Base-by-base conservation (phyloP, 2,797 vertebrate genomes). In the Syngnathus acus region DNA sequence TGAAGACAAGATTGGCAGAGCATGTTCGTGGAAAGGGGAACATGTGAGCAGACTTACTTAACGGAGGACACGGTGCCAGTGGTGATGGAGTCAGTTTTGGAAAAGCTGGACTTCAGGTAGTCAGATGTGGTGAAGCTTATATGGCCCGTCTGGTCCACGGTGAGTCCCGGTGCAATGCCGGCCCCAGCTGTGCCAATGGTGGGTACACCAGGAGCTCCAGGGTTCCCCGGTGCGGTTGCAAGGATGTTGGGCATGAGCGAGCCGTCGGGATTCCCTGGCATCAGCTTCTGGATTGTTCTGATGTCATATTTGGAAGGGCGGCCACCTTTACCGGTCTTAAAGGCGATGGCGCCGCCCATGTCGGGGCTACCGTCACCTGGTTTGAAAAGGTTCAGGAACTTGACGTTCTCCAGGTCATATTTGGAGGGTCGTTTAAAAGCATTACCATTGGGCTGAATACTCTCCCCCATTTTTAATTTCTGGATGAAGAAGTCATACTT, bases 401-500 rank as follows among this genome's bases (percentile, higher is more conserved):
- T 98, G 84, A 99, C 95, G 0, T 99, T 99, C 79, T 99, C 97
- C 73, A 99, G 89, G 90, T 99, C 97, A 0, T 99, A 99, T 85
- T 98, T 98, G 68, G 96, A 99, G 26, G 96, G 92, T 76, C 96
- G 93, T 89, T 97, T 98, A 85, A 99, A 98, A 32, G 93, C 89
- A 67, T 94, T 95, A 64, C 97, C 96, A 0, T 98, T 98, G 78
- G 98, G 96, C 84, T 92, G 91, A 76, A 98, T 86, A 83, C 90
- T 95, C 82, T 98, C 96, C 0, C 95, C 95, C 0, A 94, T 95
- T 89, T 97, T 98, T 83, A 99, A 90, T 78, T 98, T 99, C 79
- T 98, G 95, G 83, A 99, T 99, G 81, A 95, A 99, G 89, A 96
- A 97, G 86, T 99, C 97, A 0, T 99, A 99, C 82, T 99, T 99